Evolutionary conservation across 2,113 vertebrate species (phyloP).

Genomic region (Stegostoma tigrinum): DNA sequence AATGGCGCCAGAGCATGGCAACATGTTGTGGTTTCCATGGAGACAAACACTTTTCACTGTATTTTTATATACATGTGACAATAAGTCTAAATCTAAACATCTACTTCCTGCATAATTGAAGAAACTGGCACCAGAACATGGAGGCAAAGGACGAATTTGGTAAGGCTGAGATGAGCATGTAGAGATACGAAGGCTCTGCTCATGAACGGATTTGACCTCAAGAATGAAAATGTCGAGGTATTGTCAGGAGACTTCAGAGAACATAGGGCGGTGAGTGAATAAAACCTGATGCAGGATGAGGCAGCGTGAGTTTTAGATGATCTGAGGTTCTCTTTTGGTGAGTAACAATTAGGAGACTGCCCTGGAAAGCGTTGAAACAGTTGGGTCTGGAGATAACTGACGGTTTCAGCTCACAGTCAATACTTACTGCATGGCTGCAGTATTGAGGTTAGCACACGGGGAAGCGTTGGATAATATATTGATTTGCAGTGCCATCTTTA

Average conservation of each 20-base stretch:
- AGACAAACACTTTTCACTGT: too few relatives aligned
- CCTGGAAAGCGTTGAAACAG: background rate
- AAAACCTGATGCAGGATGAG: background rate
- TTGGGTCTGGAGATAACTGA: background rate
- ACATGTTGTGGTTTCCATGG: too few relatives aligned
- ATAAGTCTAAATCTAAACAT: too few relatives aligned
- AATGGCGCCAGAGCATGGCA: too few relatives aligned
- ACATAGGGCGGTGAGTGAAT: background rate
- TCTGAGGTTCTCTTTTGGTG: background rate
- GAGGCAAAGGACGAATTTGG: background rate
- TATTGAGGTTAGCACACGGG: background rate
- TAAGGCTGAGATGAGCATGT: background rate
- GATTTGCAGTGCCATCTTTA: background rate
- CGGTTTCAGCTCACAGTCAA: background rate
- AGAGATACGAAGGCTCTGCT: background rate
- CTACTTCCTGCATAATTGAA: background rate
- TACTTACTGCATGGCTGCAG: background rate
- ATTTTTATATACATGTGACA: too few relatives aligned
- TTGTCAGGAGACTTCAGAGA: background rate
- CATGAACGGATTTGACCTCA: background rate
- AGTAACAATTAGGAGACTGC: background rate
- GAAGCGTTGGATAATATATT: background rate
- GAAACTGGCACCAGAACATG: background rate
- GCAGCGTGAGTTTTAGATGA: background rate
- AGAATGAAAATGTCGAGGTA: background rate